Conservation (phyloP, 2,888 invertebrate genomes). For the Neria commutata region DNA sequence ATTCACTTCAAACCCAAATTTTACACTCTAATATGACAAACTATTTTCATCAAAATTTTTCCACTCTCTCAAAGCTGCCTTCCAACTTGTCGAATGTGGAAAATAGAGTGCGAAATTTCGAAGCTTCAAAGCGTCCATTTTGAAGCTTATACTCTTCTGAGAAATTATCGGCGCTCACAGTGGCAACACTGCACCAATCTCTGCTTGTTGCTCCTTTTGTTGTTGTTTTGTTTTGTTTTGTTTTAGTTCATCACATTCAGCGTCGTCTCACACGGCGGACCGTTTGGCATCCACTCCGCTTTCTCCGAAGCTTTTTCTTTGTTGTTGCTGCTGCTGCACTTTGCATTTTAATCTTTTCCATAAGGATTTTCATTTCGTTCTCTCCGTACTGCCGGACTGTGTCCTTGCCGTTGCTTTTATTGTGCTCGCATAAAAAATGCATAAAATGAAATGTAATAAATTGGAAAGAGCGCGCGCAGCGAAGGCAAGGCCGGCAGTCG, state of each 20-base stretch:
- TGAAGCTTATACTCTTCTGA: too few relatives aligned
- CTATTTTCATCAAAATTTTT: too few relatives aligned
- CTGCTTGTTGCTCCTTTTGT: background rate
- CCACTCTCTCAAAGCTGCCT: too few relatives aligned
- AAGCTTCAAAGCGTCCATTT: too few relatives aligned
- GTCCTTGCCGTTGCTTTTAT: background rate
- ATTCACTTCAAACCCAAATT: too few relatives aligned
- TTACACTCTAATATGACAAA: too few relatives aligned
- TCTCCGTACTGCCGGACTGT: background rate
- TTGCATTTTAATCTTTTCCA: conserved; percentile 1
- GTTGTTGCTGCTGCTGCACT: conserved; percentile 8
- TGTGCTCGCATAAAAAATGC: background rate
- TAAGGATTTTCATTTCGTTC: background rate
- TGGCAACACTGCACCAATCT: too few relatives aligned
- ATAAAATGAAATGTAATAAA: conserved; percentile 8
- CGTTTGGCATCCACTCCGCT: background rate
- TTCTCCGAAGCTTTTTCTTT: conserved; percentile 31
- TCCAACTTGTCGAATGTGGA: too few relatives aligned
- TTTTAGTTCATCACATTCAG: background rate
- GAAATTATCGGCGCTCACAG: too few relatives aligned
- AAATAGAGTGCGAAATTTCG: too few relatives aligned
- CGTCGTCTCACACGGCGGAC: background rate
- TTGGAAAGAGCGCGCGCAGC: conserved; percentile 3
- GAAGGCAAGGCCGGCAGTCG: conserved; percentile 15
- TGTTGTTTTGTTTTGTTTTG: background rate